phyloP scores from a whole-genome alignment of 1,140 invertebrate species.

The Sitodiplosis mosellana region DNA sequence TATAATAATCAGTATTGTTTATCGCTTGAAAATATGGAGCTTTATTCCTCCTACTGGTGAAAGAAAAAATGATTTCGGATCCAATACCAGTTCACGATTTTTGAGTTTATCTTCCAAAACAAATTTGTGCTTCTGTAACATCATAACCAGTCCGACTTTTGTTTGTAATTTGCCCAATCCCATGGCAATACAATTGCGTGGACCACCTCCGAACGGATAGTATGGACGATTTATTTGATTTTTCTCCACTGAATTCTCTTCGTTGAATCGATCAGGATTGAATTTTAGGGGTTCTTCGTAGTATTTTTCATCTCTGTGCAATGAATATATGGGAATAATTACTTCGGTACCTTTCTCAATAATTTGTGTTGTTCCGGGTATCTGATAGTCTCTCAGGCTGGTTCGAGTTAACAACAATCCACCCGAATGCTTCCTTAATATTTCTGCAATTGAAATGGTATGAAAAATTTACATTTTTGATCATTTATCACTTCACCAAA shows the following conservation, averaged over 20 bases:
- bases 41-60: slow-evolving; percentile 18
- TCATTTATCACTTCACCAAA: too few species aligned
- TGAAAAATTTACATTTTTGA: too few species aligned
- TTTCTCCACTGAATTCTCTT: slow-evolving; percentile 6
- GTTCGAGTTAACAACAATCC: too few species aligned
- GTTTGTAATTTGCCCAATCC: slow-evolving; percentile 22
- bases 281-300: slow-evolving; percentile 37
- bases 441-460: slow-evolving; percentile 4
- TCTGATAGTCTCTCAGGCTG: slow-evolving; percentile 23
- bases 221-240: slow-evolving; percentile 10
- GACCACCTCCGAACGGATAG: slow-evolving; percentile 35
- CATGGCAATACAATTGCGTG: slow-evolving; percentile 35
- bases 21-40: not conserved
- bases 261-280: slow-evolving; percentile 37
- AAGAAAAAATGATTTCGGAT: slow-evolving; percentile 2
- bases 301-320: slow-evolving; percentile 10
- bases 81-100: not conserved
- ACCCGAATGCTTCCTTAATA: too few species aligned
- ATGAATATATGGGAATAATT: slow-evolving; percentile 25
- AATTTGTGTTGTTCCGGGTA: slow-evolving; percentile 26
- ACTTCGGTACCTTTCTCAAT: slow-evolving; percentile 26
- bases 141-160: slow-evolving; percentile 21
- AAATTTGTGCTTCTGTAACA: slow-evolving; percentile 20
- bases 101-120: slow-evolving; percentile 10
- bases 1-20: too few species aligned